Percentiles rank a stretch among this genome's conserved stretches.
phyloP scores from a whole-genome alignment of 1,140 invertebrate species.

The Tyrophagus putrescentiae region DNA sequence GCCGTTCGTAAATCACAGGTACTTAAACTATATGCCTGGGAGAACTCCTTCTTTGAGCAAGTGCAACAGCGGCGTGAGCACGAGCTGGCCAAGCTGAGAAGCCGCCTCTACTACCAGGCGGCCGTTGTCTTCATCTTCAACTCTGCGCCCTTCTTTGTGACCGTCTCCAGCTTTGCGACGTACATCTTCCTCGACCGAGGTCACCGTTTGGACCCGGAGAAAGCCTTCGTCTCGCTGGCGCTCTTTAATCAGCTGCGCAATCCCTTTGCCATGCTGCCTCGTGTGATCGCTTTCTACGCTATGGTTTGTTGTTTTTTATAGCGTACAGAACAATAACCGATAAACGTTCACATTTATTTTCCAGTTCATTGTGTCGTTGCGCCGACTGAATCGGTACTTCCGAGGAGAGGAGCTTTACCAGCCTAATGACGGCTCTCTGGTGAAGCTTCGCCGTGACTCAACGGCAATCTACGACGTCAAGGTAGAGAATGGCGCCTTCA shows the following conservation, averaged over 20 bases:
- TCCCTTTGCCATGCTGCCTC: conserved; percentile 39
- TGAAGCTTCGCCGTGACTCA: conserved; percentile 9
- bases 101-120: conserved; percentile 10
- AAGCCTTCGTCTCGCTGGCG: conserved; percentile 41
- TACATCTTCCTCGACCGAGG: conserved; percentile 24
- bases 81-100: conserved; percentile 21
- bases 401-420: conserved; percentile 27
- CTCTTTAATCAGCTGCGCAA: conserved; percentile 42
- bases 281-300: conserved; percentile 32
- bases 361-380: conserved; percentile 20
- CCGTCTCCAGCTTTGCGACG: conserved; percentile 24
- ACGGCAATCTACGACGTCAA: background rate
- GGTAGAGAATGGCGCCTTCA: conserved; percentile 17
- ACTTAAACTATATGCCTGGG: conserved; percentile 68
- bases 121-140: conserved; percentile 24
- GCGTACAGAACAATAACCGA: background rate
- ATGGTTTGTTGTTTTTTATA: conserved; percentile 21
- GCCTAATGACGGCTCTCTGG: background rate
- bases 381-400: conserved; percentile 27
- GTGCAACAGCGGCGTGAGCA: conserved; percentile 18
- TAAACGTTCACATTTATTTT: background rate
- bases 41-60: conserved; percentile 32
- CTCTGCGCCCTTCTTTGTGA: conserved; percentile 24
- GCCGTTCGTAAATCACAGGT: too few relatives aligned
- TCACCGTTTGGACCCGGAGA: conserved; percentile 36